phyloP scores from a whole-genome alignment of 1,140 invertebrate species.

The Drosophila tani region DNA sequence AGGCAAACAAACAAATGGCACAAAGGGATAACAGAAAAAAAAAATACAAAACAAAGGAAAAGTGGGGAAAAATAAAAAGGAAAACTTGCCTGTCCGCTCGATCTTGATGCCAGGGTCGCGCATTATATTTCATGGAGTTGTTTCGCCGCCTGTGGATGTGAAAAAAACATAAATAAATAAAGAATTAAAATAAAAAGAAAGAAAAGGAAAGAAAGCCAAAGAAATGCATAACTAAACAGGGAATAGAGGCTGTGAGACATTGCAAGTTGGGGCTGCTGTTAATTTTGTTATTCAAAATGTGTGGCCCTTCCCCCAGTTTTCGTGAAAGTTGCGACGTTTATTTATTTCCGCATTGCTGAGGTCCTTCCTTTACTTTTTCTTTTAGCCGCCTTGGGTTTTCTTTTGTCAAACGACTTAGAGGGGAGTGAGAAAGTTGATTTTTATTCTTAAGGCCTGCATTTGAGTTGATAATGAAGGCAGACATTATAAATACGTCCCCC shows the following conservation, averaged over 20 bases:
- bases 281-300: constrained; percentile 84
- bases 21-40: constrained; percentile 30
- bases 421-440: constrained; percentile 51
- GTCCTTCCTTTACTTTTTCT: constrained; percentile 46
- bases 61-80: constrained; percentile 35
- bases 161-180: constrained; percentile 59
- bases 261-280: constrained; percentile 58
- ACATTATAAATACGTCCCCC: constrained; percentile 41
- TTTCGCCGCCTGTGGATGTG: constrained; percentile 53
- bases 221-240: constrained; percentile 79
- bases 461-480: constrained; percentile 62
- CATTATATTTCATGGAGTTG: constrained; percentile 46
- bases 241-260: constrained; percentile 14
- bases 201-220: constrained; percentile 19
- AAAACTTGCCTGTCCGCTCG: constrained; percentile 63
- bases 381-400: constrained; percentile 40
- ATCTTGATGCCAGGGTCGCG: constrained; percentile 38
- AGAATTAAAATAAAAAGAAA: constrained; percentile 55
- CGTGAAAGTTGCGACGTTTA: constrained; percentile 73
- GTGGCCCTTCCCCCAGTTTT: constrained; percentile 34
- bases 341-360: constrained; percentile 77
- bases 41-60: constrained; percentile 26
- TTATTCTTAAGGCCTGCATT: constrained; percentile 53
- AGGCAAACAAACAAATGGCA: constrained; percentile 59
- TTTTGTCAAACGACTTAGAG: constrained; percentile 51